Base-by-base conservation (phyloP, 2,888 invertebrate genomes). In the Philonicus albiceps region DNA sequence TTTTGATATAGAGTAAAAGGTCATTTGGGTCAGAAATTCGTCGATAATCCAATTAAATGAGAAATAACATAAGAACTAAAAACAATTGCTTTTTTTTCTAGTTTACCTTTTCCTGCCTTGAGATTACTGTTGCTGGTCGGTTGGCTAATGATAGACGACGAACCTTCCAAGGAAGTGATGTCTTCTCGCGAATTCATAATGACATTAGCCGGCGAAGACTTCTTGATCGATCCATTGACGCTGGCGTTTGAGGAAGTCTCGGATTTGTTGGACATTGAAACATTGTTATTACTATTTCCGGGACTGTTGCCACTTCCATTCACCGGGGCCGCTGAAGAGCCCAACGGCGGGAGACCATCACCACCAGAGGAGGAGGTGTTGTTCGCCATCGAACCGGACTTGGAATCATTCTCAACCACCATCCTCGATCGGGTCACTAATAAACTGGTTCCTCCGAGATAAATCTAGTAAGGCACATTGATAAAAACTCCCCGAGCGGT, bases 91-190 rank as follows among this genome's bases (percentile, higher is more conserved):
- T 34, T 34, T 37, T 37, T 37, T 11, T 8, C 2, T 30, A 27
- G 74, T 87, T 55, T 86, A 89, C 89, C 89, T 89, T 89, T 89
- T 81, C 86, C 85, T 84, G 85, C 88, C 86, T 89, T 89, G 34
- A 87, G 87, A 40, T 85, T 87, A 22, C 64, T 27, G 27, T 81
- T 85, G n/a, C 78, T 86, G 11, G 76, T 73, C 55, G 87, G 78
- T 74, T 92, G 92, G 88, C 91, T 92, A 88, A 91, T 91, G 55
- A 90, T 86, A 75, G 92, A 91, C 81, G 91, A 91, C 81, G 90
- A 89, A 87, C 91, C 91, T 72, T 91, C 91, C 87, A 92, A 86
- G 1, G 92, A 91, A 75, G 90, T 89, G 43, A 91, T 89, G 89
- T 92, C 92, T 88, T 91, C 92, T 81, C 90, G 90, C 16, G 89